Evolutionary conservation across 2,888 invertebrate genomes (phyloP).

Genomic region (Sinodicranocentrus sp.): DNA sequence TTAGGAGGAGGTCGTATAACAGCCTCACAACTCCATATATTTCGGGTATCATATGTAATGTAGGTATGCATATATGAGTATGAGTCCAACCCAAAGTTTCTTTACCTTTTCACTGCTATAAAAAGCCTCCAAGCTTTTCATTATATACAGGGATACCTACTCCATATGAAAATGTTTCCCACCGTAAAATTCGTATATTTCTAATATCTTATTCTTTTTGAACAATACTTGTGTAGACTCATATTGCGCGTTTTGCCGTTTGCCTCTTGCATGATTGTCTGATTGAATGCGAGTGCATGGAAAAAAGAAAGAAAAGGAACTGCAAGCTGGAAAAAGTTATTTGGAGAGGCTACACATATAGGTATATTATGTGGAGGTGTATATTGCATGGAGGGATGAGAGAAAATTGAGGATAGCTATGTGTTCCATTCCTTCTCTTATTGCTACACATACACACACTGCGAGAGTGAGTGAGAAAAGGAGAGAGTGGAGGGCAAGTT

Average conservation of each 20-base stretch:
- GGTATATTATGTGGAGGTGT: background rate
- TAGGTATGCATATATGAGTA: constrained; percentile 7
- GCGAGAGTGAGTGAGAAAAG: background rate
- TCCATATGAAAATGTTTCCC: no score
- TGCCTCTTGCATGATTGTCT: constrained; percentile 49
- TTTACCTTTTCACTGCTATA: constrained; percentile 12
- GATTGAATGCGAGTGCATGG: constrained; percentile 66
- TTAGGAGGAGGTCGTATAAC: background rate
- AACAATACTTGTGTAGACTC: constrained; percentile 50
- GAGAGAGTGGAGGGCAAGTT: constrained; percentile 6
- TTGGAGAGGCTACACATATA: background rate
- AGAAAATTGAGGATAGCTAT: background rate
- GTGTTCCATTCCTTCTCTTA: no score
- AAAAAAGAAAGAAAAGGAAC: constrained; percentile 11
- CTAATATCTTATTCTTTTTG: constrained; percentile 29
- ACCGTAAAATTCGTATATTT: constrained; percentile 17
- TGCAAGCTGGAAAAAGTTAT: constrained; percentile 20
- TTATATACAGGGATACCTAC: no score
- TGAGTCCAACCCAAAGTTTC: no score
- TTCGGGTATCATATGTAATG: background rate
- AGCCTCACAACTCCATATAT: background rate
- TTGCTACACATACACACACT: background rate
- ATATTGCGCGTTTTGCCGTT: constrained; percentile 47
- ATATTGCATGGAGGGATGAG: constrained; percentile 3
- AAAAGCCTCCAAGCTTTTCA: no score